Conservation (phyloP, 2,113 vertebrate species). For the Cricetomys ansorgei region DNA sequence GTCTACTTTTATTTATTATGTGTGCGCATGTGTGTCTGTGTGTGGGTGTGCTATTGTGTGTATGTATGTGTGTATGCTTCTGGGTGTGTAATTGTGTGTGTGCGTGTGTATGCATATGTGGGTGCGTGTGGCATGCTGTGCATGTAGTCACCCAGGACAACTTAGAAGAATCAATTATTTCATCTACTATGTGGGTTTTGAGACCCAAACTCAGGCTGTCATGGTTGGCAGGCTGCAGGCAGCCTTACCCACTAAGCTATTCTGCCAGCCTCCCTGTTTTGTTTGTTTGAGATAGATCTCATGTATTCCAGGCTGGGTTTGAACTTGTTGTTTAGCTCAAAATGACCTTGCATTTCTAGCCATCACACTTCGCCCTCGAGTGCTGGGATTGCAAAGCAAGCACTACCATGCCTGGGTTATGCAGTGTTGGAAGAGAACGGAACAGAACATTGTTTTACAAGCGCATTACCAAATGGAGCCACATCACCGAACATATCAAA, state of each 20-base stretch:
- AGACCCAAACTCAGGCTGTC: background rate
- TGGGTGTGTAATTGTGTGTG: background rate
- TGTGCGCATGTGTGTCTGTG: background rate
- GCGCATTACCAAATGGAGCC: background rate
- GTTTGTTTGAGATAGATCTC: background rate
- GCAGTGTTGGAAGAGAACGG: background rate
- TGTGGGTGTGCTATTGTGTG: background rate
- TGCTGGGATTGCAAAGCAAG: background rate
- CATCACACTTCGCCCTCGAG: no score
- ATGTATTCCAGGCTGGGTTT: background rate
- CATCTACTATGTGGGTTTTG: background rate
- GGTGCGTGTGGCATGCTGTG: background rate
- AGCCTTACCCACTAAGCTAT: background rate
- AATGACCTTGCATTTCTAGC: no score
- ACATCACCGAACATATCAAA: background rate
- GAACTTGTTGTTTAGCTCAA: background rate
- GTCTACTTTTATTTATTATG: background rate
- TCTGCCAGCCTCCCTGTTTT: background rate
- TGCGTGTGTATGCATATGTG: background rate
- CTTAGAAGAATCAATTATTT: background rate
- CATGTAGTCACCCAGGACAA: background rate
- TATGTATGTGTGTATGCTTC: background rate
- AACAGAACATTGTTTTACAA: background rate
- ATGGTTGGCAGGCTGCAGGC: background rate
- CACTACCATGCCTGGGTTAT: no score